Percentiles rank a stretch among this genome's conserved stretches.
Conservation (phyloP, 2,113 vertebrate genomes). For the Scophthalmus maximus region DNA sequence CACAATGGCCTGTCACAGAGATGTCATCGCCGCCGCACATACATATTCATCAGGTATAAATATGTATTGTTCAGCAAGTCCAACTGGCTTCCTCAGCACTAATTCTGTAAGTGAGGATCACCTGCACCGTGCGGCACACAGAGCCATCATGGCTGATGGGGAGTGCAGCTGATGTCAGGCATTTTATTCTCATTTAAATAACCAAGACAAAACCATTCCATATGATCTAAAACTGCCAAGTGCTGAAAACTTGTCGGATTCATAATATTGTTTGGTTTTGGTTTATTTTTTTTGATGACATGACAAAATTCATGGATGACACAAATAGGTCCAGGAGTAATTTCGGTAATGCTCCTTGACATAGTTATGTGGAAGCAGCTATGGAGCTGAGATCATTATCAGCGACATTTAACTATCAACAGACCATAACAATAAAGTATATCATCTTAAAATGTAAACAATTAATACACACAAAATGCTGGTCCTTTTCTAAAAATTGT, state of each 20-base stretch:
- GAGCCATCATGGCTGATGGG: background rate
- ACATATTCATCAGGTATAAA: conserved; percentile 77
- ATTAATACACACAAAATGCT: too few species aligned
- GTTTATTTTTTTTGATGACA: background rate
- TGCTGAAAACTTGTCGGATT: background rate
- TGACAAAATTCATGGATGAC: background rate
- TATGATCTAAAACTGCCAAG: background rate
- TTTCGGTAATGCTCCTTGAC: too few species aligned
- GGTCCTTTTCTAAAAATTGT: too few species aligned
- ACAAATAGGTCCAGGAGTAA: too few species aligned
- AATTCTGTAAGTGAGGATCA: conserved; percentile 59
- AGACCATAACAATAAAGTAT: too few species aligned
- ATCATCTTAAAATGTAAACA: too few species aligned
- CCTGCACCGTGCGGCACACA: background rate
- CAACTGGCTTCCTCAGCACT: conserved; percentile 70
- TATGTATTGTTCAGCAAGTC: conserved; percentile 68
- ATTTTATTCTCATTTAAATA: conserved; percentile 35
- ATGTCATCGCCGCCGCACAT: conserved; percentile 62
- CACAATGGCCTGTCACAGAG: conserved; percentile 63
- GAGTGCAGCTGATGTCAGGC: conserved; percentile 5
- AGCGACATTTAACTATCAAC: too few species aligned
- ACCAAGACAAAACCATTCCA: background rate
- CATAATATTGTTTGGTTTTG: background rate
- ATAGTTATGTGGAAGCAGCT: too few species aligned
- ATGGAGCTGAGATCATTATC: too few species aligned